These are phyloP conservation scores for Colinus virginianus DNA, from an alignment of 2,113 vertebrate species.

Conservation along the genomic window DNA sequence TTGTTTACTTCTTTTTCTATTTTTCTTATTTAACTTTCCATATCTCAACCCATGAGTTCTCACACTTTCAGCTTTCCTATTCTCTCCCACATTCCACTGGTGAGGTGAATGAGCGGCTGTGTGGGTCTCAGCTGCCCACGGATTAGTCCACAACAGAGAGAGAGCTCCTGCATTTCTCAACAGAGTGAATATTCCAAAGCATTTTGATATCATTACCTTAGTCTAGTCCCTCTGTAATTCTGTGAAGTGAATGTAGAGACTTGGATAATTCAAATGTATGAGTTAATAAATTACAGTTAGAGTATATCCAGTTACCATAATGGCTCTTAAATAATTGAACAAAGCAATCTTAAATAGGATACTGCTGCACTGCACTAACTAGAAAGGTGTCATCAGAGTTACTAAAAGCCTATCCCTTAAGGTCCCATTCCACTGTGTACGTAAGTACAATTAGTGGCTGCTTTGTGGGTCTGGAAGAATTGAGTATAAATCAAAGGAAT, in stretches of 20 bases:
- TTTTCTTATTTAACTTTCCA: neutral
- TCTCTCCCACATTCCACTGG: neutral
- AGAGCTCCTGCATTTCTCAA: conserved; percentile 10
- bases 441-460: conserved; percentile 32
- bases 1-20: neutral
- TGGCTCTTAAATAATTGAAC: conserved; percentile 71
- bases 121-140: neutral
- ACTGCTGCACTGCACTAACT: conserved; percentile 21
- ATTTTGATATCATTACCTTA: conserved; percentile 20
- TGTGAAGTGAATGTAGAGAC: conserved; percentile 34
- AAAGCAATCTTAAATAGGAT: conserved; percentile 59
- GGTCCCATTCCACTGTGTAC: neutral
- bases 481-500: conserved; percentile 19
- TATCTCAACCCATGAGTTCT: neutral
- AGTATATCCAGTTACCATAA: conserved; percentile 61
- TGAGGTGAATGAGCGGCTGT: neutral
- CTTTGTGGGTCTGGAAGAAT: neutral
- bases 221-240: conserved; percentile 38
- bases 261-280: conserved; percentile 64
- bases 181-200: conserved; percentile 30
- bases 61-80: neutral
- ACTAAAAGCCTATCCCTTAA: conserved; percentile 40
- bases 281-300: conserved; percentile 70
- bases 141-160: neutral
- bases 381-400: conserved; percentile 49